Conservation (phyloP, 2,113 vertebrate species). For the Dasypus novemcinctus region DNA sequence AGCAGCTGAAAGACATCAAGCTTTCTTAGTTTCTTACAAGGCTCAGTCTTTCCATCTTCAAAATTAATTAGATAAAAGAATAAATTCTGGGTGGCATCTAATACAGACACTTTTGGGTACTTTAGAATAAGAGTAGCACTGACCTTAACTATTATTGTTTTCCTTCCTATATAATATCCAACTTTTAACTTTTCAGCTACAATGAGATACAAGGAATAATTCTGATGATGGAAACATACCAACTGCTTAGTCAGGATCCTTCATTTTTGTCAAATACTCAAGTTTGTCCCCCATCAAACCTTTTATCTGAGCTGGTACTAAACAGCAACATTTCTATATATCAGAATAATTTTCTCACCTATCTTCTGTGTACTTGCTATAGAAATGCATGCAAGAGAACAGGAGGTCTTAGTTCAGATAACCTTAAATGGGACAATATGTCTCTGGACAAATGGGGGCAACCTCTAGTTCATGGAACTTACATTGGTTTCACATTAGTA, state of each 20-base stretch:
- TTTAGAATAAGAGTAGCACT: neutral
- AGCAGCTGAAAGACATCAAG: neutral
- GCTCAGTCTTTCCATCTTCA: neutral
- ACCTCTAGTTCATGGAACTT: neutral
- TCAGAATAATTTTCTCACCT: neutral
- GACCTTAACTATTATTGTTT: neutral
- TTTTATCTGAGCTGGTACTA: neutral
- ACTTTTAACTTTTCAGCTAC: neutral
- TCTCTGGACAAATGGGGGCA: neutral
- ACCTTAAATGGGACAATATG: neutral
- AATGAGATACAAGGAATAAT: neutral
- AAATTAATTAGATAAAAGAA: neutral
- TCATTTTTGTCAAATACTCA: neutral
- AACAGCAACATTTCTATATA: neutral
- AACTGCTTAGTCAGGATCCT: neutral
- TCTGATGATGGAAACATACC: neutral
- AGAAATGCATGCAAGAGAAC: neutral
- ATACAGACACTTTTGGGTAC: neutral
- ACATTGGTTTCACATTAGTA: too few species aligned
- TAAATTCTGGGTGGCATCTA: neutral
- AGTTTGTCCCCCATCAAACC: neutral
- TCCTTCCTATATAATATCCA: neutral
- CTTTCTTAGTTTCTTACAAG: neutral
- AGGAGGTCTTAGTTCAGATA: neutral
- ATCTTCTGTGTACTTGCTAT: neutral